Percentiles rank a stretch among this genome's conserved stretches.
phyloP scores from a whole-genome alignment of 2,888 invertebrate genomes.

The Neocrepidodera transversa region DNA sequence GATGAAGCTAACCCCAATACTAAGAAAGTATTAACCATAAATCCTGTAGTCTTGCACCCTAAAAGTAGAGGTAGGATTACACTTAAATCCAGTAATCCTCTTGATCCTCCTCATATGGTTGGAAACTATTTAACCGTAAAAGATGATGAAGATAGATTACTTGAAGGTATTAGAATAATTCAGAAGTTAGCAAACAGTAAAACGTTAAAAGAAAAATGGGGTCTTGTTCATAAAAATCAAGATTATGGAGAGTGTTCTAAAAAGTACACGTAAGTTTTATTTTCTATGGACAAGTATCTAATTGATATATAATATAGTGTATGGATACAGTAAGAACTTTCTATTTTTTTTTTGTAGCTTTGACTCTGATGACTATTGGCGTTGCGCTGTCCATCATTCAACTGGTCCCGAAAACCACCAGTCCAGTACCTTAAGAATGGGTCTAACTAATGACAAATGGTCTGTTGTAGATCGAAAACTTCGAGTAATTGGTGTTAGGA shows the following conservation, averaged over 20 bases:
- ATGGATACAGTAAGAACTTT: not conserved
- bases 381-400: conserved; percentile 69
- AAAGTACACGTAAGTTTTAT: conserved; percentile 61
- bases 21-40: conserved; percentile 55
- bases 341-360: conserved; percentile 43
- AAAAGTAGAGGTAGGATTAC: conserved; percentile 69
- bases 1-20: conserved; percentile 50
- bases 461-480: conserved; percentile 62
- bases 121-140: conserved; percentile 76
- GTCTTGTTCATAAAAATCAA: conserved; percentile 64
- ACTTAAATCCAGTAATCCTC: conserved; percentile 71
- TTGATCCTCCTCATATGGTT: conserved; percentile 72
- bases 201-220: conserved; percentile 65
- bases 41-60: conserved; percentile 69
- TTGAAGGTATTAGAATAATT: conserved; percentile 67
- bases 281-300: too few relatives aligned
- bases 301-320: not conserved
- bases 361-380: conserved; percentile 72
- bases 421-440: conserved; percentile 81
- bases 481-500: conserved; percentile 38
- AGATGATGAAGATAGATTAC: conserved; percentile 67
- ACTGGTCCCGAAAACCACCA: conserved; percentile 81
- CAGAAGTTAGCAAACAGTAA: conserved; percentile 66
- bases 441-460: conserved; percentile 68
- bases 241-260: conserved; percentile 76